Conservation (phyloP, 1,140 invertebrate genomes). For the Paramacrobiotus metropolitanus region DNA sequence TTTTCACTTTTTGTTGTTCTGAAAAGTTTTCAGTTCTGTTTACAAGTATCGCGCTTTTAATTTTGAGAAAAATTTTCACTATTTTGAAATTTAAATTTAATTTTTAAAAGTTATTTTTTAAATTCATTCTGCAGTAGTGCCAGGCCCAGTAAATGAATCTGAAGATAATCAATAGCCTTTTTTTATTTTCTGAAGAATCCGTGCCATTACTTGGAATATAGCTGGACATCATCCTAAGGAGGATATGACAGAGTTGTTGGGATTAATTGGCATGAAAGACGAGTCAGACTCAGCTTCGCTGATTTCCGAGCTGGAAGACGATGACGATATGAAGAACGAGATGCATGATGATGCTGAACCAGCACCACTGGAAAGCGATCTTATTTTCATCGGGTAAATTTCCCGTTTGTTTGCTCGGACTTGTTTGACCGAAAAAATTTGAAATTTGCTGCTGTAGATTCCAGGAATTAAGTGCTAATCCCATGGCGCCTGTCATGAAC, state of each 20-base stretch:
- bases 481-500: constrained; percentile 54
- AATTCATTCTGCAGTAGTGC: too few relatives aligned
- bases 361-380: background rate
- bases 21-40: too few relatives aligned
- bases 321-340: background rate
- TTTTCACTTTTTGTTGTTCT: too few relatives aligned
- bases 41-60: too few relatives aligned
- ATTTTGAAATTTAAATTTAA: too few relatives aligned
- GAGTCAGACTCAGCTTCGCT: background rate
- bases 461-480: constrained; percentile 68
- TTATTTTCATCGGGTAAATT: background rate
- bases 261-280: background rate
- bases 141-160: too few relatives aligned
- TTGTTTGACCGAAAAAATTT: background rate
- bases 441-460: constrained; percentile 29
- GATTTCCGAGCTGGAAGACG: background rate
- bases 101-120: too few relatives aligned
- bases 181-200: background rate
- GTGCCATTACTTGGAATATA: background rate
- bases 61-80: too few relatives aligned
- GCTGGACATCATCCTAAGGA: background rate
- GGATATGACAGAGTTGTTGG: background rate
- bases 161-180: too few relatives aligned
- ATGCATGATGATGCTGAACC: background rate
- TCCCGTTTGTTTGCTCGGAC: too few relatives aligned